Evolutionary conservation across 2,888 invertebrate species (phyloP), one percentile per base, ranked within the genome.

Genomic region (Hydraecia micacea): DNA sequence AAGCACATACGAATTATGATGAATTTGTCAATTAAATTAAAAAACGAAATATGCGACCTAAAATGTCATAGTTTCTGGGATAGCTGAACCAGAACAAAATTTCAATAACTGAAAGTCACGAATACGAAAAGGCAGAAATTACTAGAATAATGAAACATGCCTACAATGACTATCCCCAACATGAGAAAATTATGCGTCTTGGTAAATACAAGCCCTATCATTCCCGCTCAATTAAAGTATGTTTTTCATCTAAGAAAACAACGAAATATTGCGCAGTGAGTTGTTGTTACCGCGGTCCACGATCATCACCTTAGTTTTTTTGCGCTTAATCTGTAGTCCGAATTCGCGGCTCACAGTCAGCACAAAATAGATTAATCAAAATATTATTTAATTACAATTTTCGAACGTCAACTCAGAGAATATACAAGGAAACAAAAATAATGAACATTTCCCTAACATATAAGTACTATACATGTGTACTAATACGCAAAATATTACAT

Each of bases 191-290:
- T 52, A 60, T 80, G n/a, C 70, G 70, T 21, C 73, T 77, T 5
- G 77, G 77, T 55, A 80, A 80, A 66, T 74, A 77, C 32, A 71
- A 77, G 42, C 15, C 80, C 8, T 46, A 55, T 1, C 32, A 74
- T n/a, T 42, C 66, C 5, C 77, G 67, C n/a, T 3, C 74, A n/a
- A 73, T 80, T 36, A 69, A 79, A 60, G 69, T 79, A 18, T 73
- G 69, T 39, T 80, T 76, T 58, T 42, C 66, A 28, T 73, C 76
- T 36, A 32, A 76, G 2, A 72, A 72, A 11, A 68, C 68, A 36
- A 62, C 58, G 7, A 73, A 63, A 75, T 75, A 36, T 25, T 75
- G 21, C 75, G 75, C 13, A 60, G n/a, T n/a, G n/a, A n/a, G n/a
- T n/a, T n/a, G n/a, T n/a, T n/a, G n/a, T n/a, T n/a, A n/a, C n/a